phyloP scores from a whole-genome alignment of 2,888 invertebrate species.

The Merodon equestris region DNA sequence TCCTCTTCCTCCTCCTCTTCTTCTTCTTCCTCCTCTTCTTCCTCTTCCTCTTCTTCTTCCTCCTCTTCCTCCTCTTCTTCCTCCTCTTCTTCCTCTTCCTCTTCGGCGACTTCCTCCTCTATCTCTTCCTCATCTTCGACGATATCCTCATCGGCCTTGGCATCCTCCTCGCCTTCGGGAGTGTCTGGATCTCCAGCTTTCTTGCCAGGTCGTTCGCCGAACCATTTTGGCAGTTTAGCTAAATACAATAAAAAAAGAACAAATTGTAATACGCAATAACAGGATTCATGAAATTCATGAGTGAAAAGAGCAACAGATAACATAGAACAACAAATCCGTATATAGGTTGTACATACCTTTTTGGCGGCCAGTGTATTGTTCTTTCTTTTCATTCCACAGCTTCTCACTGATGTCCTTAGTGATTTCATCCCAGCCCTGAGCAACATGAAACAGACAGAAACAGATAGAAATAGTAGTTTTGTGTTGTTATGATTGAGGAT shows the following conservation, averaged over 20 bases:
- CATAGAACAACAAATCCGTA: constrained; percentile 27
- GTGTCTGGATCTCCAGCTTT: constrained; percentile 93
- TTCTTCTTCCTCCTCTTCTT: constrained; percentile 79
- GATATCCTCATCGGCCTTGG: constrained; percentile 87
- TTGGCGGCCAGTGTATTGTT: constrained; percentile 92
- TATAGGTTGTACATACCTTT: constrained; percentile 85
- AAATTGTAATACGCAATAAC: not conserved
- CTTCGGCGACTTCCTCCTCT: constrained; percentile 88
- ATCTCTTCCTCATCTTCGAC: constrained; percentile 87
- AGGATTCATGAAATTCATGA: constrained; percentile 3
- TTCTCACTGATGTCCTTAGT: constrained; percentile 92
- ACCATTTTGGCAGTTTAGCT: constrained; percentile 97
- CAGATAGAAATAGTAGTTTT: constrained; percentile 43
- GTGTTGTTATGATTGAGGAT: constrained; percentile 37
- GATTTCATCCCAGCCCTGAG: constrained; percentile 91
- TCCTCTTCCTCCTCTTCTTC: constrained; percentile 83
- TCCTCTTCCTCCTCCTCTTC: constrained; percentile 78
- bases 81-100: constrained; percentile 85
- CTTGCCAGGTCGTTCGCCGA: constrained; percentile 96
- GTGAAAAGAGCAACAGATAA: not conserved
- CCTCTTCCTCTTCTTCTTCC: constrained; percentile 79
- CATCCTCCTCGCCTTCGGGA: constrained; percentile 94
- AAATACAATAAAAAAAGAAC: constrained; percentile 55
- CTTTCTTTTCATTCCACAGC: constrained; percentile 91
- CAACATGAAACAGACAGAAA: constrained; percentile 67